Evolutionary conservation across 2,797 vertebrate species (phyloP).

Genomic region (Neosilurus mollespiculum): DNA sequence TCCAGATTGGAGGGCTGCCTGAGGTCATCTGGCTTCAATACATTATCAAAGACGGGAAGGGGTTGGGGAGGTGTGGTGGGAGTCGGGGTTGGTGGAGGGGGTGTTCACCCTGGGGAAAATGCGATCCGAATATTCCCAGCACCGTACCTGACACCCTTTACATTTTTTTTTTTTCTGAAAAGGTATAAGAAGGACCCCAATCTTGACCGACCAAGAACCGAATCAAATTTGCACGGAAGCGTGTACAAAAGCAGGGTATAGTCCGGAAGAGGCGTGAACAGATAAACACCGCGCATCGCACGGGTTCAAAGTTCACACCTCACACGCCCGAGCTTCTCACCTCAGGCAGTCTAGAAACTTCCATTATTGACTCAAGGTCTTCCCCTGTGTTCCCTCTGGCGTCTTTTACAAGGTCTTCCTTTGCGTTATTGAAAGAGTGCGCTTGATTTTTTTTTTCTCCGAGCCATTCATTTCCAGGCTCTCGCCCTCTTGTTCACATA

Average conservation of each 20-base stretch:
- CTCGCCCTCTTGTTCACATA: constrained; percentile 25
- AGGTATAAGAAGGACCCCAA: not conserved
- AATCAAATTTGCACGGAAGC: not conserved
- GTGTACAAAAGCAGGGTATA: not conserved
- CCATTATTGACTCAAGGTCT: constrained; percentile 44
- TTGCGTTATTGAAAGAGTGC: constrained; percentile 44
- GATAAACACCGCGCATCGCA: not conserved
- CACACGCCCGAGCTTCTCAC: not conserved
- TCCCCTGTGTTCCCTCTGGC: constrained; percentile 21
- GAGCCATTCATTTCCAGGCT: constrained; percentile 25
- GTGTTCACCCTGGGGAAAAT: constrained; percentile 36
- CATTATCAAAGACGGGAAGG: constrained; percentile 27
- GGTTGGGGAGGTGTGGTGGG: too few relatives aligned
- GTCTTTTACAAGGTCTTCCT: constrained; percentile 30
- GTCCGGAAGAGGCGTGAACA: not conserved
- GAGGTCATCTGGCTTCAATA: constrained; percentile 47
- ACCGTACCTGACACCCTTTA: not conserved
- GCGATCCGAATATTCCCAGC: not conserved
- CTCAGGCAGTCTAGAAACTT: constrained; percentile 29
- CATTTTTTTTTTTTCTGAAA: not conserved
- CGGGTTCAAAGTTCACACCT: constrained; percentile 33
- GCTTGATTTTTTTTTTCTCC: constrained; percentile 25
- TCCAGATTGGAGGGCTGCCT: constrained; percentile 42
- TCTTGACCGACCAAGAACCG: not conserved
- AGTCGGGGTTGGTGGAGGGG: not conserved